phyloP scores from a whole-genome alignment of 2,113 vertebrate genomes.

The Spea bombifrons region DNA sequence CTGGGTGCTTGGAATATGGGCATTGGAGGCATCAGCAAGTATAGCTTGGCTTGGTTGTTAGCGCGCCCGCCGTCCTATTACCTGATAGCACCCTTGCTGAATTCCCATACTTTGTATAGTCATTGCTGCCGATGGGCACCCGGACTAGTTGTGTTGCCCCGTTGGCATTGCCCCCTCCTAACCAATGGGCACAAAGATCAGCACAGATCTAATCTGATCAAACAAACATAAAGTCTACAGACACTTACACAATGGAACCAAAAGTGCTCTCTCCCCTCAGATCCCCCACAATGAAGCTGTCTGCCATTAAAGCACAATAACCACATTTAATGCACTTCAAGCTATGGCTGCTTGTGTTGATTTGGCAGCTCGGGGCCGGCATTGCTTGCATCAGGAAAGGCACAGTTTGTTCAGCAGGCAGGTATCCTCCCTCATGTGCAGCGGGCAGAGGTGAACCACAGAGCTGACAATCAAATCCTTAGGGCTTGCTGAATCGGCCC shows the following conservation, averaged over 20 bases:
- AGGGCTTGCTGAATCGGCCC: too few species aligned
- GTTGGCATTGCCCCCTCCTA: not conserved
- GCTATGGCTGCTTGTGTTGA: conserved; percentile 32
- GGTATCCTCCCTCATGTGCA: not conserved
- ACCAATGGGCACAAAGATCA: conserved; percentile 1
- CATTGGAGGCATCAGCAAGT: too few species aligned
- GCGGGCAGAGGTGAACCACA: too few species aligned
- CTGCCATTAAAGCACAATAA: conserved; percentile 46
- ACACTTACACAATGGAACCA: not conserved
- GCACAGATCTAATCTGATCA: not conserved
- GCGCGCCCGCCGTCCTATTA: too few species aligned
- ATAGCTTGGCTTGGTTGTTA: too few species aligned
- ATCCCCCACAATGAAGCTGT: not conserved
- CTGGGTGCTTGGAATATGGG: too few species aligned
- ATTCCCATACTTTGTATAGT: too few species aligned
- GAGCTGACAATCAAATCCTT: too few species aligned
- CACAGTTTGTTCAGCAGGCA: conserved; percentile 26
- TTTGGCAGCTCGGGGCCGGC: conserved; percentile 37
- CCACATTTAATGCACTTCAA: conserved; percentile 43
- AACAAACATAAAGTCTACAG: not conserved
- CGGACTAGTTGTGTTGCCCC: not conserved
- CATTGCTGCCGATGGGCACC: too few species aligned
- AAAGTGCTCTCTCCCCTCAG: conserved; percentile 17
- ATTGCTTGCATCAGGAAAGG: conserved; percentile 27
- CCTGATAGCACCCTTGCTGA: too few species aligned